Conservation (phyloP, 2,113 vertebrate species). For the Tachysurus vachellii region DNA sequence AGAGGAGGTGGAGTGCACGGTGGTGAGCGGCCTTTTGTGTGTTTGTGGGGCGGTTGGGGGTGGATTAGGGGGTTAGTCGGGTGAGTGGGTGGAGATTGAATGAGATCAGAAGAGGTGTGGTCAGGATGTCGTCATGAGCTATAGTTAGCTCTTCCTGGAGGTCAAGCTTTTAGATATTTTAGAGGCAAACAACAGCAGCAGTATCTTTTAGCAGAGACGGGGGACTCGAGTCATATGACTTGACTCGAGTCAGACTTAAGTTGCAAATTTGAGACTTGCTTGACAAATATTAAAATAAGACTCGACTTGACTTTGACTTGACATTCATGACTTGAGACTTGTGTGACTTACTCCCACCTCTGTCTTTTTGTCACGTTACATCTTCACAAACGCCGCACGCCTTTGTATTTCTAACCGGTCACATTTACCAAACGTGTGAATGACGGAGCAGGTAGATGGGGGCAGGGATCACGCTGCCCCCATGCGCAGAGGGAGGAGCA, state of each 20-base stretch:
- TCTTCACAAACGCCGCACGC: background rate
- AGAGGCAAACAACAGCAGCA: background rate
- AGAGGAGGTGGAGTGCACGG: slow-evolving; percentile 78
- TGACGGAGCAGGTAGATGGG: background rate
- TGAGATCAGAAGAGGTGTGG: slow-evolving; percentile 30
- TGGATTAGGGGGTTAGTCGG: background rate
- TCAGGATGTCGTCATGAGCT: background rate
- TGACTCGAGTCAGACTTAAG: too few species aligned
- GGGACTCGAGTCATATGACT: too few species aligned
- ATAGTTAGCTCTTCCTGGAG: background rate
- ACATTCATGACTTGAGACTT: too few species aligned
- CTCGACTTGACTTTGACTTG: too few species aligned
- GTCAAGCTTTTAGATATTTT: background rate
- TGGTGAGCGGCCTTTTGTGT: slow-evolving; percentile 68
- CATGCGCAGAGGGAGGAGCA: background rate
- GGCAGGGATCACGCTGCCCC: background rate
- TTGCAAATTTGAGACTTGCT: too few species aligned
- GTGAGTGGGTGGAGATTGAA: slow-evolving; percentile 8
- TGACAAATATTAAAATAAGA: too few species aligned
- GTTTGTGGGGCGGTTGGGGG: slow-evolving; percentile 1
- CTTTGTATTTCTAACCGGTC: background rate
- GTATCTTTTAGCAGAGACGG: too few species aligned
- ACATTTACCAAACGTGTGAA: background rate
- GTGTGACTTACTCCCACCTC: too few species aligned
- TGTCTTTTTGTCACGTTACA: background rate